Conservation (phyloP, 1,140 invertebrate species). For the Nymphalis io region DNA sequence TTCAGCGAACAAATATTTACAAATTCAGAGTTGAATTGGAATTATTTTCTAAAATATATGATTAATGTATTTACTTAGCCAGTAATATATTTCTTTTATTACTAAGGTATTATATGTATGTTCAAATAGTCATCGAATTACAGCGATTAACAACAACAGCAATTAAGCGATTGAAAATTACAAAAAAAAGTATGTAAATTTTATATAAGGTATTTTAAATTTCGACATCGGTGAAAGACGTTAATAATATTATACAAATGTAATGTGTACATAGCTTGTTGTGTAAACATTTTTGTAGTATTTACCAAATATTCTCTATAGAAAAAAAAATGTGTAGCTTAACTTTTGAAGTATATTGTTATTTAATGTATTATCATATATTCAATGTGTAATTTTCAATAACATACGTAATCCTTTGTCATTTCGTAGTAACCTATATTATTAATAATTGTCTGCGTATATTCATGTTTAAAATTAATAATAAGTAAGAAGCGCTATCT, state of each 20-base stretch:
- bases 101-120: neutral
- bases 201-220: neutral
- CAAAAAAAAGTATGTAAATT: neutral
- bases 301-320: slow-evolving; percentile 5
- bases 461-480: neutral
- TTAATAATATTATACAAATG: neutral
- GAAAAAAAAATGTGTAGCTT: neutral
- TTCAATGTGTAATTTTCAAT: neutral
- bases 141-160: no score
- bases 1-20: slow-evolving; percentile 5
- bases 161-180: neutral
- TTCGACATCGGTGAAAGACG: neutral
- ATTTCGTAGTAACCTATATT: neutral
- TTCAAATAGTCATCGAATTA: neutral
- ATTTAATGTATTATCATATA: neutral
- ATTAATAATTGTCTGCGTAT: neutral
- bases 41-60: slow-evolving; percentile 1
- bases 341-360: no score
- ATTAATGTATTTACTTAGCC: neutral
- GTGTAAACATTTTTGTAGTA: slow-evolving; percentile 11
- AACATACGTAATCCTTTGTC: neutral
- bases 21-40: slow-evolving; percentile 1
- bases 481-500: neutral
- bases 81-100: neutral
- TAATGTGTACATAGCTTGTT: neutral